Conservation (phyloP, 2,113 vertebrate genomes). For the Cichladusa arquata region DNA sequence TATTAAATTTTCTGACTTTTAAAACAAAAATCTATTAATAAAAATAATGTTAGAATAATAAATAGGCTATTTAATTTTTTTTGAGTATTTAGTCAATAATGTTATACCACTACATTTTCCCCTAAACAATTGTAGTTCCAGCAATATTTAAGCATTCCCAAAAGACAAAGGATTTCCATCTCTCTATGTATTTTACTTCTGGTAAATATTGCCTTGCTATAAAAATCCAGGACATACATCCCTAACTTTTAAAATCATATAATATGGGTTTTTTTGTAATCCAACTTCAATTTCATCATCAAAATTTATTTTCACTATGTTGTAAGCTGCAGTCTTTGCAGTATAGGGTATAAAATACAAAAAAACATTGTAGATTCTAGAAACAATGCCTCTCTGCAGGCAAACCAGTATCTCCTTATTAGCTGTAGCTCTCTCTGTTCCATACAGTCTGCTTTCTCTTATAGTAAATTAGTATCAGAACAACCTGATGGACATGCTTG, state of each 20-base stretch:
- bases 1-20: background rate
- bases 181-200: background rate
- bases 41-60: background rate
- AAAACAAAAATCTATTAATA: background rate
- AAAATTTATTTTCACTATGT: background rate
- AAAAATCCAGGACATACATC: fast-evolving
- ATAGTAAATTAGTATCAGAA: background rate
- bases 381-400: background rate
- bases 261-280: background rate
- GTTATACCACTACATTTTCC: background rate
- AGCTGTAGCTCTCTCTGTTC: background rate
- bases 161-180: background rate
- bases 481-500: background rate
- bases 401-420: background rate
- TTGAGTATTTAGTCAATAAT: background rate
- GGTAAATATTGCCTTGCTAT: background rate
- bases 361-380: background rate
- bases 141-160: background rate
- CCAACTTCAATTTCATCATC: background rate
- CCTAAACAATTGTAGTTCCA: background rate
- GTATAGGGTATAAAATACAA: background rate
- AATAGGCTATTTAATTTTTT: background rate
- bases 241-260: background rate
- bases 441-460: background rate
- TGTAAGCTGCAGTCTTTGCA: background rate